Evolutionary conservation across 2,797 vertebrate species (phyloP).

Genomic region (Spinus olivaceus): DNA sequence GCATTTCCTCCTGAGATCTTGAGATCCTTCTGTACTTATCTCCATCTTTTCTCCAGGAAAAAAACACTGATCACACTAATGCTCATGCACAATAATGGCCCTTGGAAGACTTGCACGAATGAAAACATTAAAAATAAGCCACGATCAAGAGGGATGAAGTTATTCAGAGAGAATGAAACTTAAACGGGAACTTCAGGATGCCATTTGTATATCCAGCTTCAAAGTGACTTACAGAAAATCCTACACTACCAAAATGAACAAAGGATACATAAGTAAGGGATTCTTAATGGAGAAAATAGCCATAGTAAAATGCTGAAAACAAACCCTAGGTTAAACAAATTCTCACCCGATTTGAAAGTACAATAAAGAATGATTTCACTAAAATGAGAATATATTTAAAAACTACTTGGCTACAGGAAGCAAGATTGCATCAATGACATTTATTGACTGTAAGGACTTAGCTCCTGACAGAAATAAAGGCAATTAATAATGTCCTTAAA

Average conservation of each 20-base stretch:
- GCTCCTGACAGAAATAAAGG: not conserved
- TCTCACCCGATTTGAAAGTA: not conserved
- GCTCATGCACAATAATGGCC: not conserved
- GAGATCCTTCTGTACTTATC: not conserved
- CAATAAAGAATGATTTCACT: not conserved
- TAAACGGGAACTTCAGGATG: not conserved
- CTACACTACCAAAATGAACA: not conserved
- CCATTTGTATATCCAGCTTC: not conserved
- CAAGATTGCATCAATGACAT: not conserved
- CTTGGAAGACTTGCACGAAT: not conserved
- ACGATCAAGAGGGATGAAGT: accelerated
- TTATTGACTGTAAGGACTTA: not conserved
- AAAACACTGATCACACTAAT: not conserved
- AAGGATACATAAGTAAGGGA: not conserved
- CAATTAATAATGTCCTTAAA: not conserved
- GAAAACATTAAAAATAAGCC: not conserved
- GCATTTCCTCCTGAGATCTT: not conserved
- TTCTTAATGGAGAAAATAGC: not conserved
- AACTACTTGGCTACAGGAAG: not conserved
- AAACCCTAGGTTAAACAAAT: not conserved
- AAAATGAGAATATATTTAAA: not conserved
- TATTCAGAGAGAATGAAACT: not conserved
- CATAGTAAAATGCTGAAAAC: not conserved
- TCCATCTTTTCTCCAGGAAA: not conserved
- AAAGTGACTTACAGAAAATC: not conserved